These are phyloP conservation scores for Brachirus orientalis DNA, from an alignment of 2,113 vertebrate species.

Conservation along the genomic window DNA sequence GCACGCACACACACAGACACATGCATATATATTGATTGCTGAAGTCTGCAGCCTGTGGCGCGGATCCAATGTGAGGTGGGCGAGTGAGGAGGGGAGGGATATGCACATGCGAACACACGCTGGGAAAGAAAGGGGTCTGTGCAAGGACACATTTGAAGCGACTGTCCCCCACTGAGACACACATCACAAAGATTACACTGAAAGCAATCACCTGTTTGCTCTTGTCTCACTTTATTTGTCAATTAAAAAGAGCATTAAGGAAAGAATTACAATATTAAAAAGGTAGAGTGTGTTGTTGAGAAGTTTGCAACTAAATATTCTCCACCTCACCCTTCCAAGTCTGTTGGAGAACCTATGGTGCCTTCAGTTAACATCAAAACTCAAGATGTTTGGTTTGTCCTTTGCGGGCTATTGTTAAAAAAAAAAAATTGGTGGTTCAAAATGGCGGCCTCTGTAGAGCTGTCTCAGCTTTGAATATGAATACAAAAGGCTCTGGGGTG, in stretches of 20 bases:
- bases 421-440: too few species aligned
- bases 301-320: too few species aligned
- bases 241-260: neutral
- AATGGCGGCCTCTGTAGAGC: too few species aligned
- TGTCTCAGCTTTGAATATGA: too few species aligned
- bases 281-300: too few species aligned
- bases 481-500: too few species aligned
- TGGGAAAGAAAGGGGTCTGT: neutral
- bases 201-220: constrained; percentile 13
- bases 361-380: too few species aligned
- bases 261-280: constrained; percentile 30
- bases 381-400: too few species aligned
- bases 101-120: neutral
- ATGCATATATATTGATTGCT: constrained; percentile 60
- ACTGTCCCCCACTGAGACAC: too few species aligned
- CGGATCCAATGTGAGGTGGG: constrained; percentile 39
- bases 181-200: constrained; percentile 16
- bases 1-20: constrained; percentile 25
- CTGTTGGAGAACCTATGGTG: too few species aligned
- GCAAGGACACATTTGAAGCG: constrained; percentile 26
- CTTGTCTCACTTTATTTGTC: constrained; percentile 18
- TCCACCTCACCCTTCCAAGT: too few species aligned
- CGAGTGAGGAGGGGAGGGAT: constrained; percentile 14
- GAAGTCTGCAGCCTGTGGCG: constrained; percentile 55
- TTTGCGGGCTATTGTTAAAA: too few species aligned